A percentile compares a stretch with the other conserved stretches of the same genome.
These are phyloP conservation scores for Ceratitis capitata DNA, from an alignment of 1,140 invertebrate genomes.

Conservation along the genomic window DNA sequence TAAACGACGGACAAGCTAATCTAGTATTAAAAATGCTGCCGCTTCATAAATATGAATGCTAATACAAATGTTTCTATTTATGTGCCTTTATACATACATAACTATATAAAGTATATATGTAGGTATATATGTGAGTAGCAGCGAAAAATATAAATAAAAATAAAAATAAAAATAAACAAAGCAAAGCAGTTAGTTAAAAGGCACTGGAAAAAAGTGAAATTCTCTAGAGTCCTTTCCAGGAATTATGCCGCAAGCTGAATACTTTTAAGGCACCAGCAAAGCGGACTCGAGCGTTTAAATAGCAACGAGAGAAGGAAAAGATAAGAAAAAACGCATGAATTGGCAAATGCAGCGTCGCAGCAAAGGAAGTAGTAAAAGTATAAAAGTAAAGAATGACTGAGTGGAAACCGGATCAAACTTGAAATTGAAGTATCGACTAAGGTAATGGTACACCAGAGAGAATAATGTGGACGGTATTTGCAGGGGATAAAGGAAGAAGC, in stretches of 20 bases:
- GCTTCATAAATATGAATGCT: too few relatives aligned
- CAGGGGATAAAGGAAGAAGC: not conserved
- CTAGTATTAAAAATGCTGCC: constrained; percentile 11
- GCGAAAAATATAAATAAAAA: not conserved
- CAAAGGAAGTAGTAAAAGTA: not conserved
- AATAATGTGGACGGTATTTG: not conserved
- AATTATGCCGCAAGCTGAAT: constrained; percentile 5
- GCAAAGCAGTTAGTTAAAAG: too few relatives aligned
- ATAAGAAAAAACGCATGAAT: constrained; percentile 9
- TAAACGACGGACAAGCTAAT: not conserved
- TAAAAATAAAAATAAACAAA: not conserved
- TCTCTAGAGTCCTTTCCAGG: constrained; percentile 36
- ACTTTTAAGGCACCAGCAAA: not conserved
- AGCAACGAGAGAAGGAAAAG: not conserved
- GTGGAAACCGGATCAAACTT: constrained; percentile 4
- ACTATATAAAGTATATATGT: not conserved
- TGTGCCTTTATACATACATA: too few relatives aligned
- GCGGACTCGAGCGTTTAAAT: not conserved
- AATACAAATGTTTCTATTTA: too few relatives aligned
- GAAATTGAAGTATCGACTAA: constrained; percentile 1
- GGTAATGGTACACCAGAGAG: not conserved
- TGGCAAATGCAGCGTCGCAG: not conserved
- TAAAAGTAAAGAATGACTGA: not conserved
- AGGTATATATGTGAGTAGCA: not conserved
- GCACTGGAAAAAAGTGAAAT: constrained; percentile 12